These are phyloP conservation scores for Meghimatium bilineatum DNA, from an alignment of 2,888 invertebrate genomes.

Conservation along the genomic window DNA sequence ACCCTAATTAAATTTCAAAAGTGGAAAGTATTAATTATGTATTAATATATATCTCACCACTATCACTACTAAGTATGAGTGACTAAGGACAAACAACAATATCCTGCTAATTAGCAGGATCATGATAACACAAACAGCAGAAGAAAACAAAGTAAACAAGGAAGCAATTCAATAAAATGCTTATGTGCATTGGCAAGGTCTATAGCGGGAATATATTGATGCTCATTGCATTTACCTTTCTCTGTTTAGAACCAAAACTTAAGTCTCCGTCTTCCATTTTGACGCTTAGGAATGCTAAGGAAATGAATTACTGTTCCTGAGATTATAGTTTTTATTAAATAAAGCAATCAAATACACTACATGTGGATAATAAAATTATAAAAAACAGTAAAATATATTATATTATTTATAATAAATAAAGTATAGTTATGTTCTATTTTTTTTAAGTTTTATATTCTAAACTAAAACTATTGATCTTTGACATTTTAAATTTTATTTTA, in stretches of 20 bases:
- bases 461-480: neutral
- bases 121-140: too few species aligned
- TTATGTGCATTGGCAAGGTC: too few species aligned
- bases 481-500: neutral
- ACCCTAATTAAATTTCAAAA: too few species aligned
- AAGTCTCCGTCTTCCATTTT: slow-evolving; percentile 49
- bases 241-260: slow-evolving; percentile 44
- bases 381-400: neutral
- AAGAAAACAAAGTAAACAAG: too few species aligned
- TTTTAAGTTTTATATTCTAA: neutral
- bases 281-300: slow-evolving; percentile 44
- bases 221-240: neutral
- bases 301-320: slow-evolving; percentile 16
- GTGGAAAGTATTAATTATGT: too few species aligned
- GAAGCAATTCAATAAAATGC: too few species aligned
- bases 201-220: too few species aligned
- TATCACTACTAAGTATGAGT: too few species aligned
- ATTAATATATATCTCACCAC: too few species aligned
- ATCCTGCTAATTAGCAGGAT: too few species aligned
- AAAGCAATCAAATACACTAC: neutral
- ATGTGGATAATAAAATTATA: too few species aligned
- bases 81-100: too few species aligned
- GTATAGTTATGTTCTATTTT: neutral
- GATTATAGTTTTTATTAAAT: neutral
- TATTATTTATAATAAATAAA: neutral